Evolutionary conservation across 2,797 vertebrate species (phyloP).

Genomic region (Schizopygopsis malacanthus): DNA sequence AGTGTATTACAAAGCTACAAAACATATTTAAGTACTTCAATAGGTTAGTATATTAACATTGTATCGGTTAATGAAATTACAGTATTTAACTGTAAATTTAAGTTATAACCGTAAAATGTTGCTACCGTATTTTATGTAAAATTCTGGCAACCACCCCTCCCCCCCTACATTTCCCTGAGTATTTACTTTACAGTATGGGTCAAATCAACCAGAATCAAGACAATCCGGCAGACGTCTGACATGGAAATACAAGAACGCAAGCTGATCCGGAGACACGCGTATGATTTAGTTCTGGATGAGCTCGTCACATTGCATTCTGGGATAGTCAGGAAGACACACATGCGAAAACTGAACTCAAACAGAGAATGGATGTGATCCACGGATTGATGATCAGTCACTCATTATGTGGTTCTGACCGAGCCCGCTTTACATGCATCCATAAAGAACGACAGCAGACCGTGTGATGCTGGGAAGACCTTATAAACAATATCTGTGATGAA

Average conservation of each 20-base stretch:
- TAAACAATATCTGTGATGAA: conserved; percentile 44
- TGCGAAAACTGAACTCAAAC: background rate
- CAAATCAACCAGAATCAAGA: background rate
- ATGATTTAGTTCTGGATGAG: too few species aligned
- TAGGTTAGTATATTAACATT: too few species aligned
- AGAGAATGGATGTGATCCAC: background rate
- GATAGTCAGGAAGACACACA: background rate
- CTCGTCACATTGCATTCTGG: background rate
- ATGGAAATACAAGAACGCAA: background rate
- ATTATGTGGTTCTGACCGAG: background rate
- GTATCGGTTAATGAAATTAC: too few species aligned
- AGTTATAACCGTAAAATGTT: too few species aligned
- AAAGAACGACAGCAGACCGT: conserved; percentile 6
- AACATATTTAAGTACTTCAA: too few species aligned
- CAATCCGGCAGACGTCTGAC: background rate
- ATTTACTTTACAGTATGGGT: too few species aligned
- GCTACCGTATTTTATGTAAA: too few species aligned
- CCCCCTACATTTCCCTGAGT: too few species aligned
- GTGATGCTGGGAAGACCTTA: conserved; percentile 19
- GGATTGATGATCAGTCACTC: background rate
- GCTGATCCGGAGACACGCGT: background rate
- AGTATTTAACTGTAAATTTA: too few species aligned
- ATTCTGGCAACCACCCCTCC: too few species aligned
- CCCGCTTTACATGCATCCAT: background rate
- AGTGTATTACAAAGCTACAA: too few species aligned